Evolutionary conservation across 2,797 vertebrate genomes (phyloP), one percentile per base, ranked within the genome.

Genomic region (Corythornis leucogaster): DNA sequence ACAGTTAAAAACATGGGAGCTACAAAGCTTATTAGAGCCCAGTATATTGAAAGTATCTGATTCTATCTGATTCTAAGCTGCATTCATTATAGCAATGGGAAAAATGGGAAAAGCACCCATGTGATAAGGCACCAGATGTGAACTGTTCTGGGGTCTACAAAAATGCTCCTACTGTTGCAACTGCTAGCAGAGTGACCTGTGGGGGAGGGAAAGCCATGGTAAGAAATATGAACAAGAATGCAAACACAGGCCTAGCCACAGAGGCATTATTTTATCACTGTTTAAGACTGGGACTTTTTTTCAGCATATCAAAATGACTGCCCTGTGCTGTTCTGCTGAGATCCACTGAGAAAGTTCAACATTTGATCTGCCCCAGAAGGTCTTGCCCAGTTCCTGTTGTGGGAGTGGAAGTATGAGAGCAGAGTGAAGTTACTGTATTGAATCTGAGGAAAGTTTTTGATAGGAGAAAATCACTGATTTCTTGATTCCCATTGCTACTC

Each of bases 71-170:
- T 38, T 38, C 45, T 63, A 43, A 89, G 38, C 74, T 84, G 50
- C 50, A 46, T 81, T 74, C 76, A 76, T 43, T 43, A 48, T 2
- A 80, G 63, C 69, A 75, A 43, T 70, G 86, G 68, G 84, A 74
- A 85, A 85, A 87, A 53, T 2, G 43, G 55, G 22, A 25, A 90
- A 89, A 94, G 38, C 53, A 67, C 61, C 68, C 45, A 15, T 87
- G 31, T 66, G 81, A 83, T 74, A 90, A 89, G 73, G 62, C 69
- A 83, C 51, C 86, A 92, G 71, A 85, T 95, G 91, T 35, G 70
- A 87, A 69, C 58, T 64, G 55, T 85, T 61, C 42, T 19, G 71
- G 50, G 59, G 53, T 70, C 89, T 61, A 51, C 70, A 82, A 59
- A 93, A 94, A 58, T 64, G 77, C 46, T 95, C 42, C 77, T 83